Conservation (phyloP, 2,113 vertebrate genomes). For the Rostratula benghalensis region DNA sequence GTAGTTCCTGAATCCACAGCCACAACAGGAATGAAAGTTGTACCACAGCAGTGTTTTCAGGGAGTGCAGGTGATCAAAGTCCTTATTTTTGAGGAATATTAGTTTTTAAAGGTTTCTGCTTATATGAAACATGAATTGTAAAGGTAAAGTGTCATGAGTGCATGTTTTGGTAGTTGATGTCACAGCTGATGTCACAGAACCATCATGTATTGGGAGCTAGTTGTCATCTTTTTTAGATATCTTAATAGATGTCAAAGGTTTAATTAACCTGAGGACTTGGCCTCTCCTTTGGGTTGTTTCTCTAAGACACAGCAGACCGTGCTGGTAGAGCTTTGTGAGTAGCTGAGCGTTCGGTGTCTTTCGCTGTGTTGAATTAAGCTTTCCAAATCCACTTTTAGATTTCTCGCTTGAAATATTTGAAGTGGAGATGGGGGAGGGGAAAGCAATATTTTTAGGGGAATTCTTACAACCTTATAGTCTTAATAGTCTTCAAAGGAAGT, state of each 20-base stretch:
- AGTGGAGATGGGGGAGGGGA: neutral
- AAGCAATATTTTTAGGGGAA: neutral
- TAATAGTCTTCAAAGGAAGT: neutral
- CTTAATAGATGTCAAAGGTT: neutral
- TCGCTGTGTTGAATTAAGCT: neutral
- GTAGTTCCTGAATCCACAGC: neutral
- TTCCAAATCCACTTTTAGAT: neutral
- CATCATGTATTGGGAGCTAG: no score
- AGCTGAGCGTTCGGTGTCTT: neutral
- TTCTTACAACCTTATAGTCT: neutral
- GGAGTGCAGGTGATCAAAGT: neutral
- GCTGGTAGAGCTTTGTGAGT: fast-evolving
- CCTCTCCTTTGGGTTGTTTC: neutral
- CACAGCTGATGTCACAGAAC: neutral
- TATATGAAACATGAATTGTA: neutral
- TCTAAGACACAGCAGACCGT: neutral
- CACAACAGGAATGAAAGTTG: neutral
- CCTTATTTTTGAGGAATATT: neutral
- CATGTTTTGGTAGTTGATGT: neutral
- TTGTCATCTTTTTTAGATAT: neutral
- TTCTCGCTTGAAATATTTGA: neutral
- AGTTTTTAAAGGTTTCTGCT: neutral
- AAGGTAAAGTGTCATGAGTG: neutral
- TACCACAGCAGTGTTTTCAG: fast-evolving
- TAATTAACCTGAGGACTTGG: neutral